These are phyloP conservation scores for Coracopsis vasa DNA, from an alignment of 2,113 vertebrate species.

Conservation along the genomic window DNA sequence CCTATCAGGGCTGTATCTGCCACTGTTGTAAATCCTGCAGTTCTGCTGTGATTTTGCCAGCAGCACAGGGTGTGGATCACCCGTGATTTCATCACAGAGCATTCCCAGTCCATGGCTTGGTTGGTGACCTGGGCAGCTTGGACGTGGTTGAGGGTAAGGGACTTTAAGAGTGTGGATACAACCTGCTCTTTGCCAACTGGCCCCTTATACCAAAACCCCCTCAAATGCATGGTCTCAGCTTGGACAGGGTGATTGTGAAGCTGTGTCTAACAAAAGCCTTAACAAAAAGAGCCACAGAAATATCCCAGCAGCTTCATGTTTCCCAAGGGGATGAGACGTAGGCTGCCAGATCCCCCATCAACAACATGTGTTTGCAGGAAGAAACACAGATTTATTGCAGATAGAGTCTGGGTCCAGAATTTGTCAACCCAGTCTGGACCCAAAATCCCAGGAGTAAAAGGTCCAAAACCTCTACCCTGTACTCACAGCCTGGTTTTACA, in stretches of 20 bases:
- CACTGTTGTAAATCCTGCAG: background rate
- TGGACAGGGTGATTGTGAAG: background rate
- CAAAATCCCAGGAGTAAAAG: background rate
- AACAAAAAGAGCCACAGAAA: background rate
- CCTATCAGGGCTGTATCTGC: background rate
- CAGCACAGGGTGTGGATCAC: background rate
- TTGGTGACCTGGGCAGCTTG: background rate
- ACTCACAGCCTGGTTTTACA: background rate
- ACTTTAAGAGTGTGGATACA: background rate
- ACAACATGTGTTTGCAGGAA: background rate
- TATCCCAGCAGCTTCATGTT: background rate
- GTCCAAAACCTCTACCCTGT: background rate
- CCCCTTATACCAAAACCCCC: background rate
- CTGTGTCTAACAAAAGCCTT: background rate
- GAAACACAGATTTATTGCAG: background rate
- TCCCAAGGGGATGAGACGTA: background rate
- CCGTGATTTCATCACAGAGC: background rate
- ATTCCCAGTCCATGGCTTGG: background rate
- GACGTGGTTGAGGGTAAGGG: background rate
- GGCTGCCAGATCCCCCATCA: background rate
- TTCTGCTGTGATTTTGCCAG: background rate
- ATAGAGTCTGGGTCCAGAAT: background rate
- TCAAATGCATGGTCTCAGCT: background rate
- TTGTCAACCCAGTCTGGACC: background rate
- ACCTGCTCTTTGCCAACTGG: background rate